These are phyloP conservation scores for Nephrotoma guestfalica DNA, from an alignment of 2,888 invertebrate genomes.

Conservation along the genomic window DNA sequence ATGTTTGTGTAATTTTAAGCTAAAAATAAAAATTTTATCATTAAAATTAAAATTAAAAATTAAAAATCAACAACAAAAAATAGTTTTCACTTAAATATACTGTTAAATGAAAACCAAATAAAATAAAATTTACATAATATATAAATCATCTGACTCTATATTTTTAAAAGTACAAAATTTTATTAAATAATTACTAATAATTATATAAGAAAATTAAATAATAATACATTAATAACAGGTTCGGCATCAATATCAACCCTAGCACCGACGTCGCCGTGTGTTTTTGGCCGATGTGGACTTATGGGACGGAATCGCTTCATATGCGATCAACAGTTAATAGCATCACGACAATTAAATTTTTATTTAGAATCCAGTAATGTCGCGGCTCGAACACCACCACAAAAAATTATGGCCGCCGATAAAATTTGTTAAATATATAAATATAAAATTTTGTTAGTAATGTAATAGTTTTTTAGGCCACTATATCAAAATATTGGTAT, in stretches of 20 bases:
- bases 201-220: constrained; percentile 1
- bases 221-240: neutral
- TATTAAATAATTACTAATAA: neutral
- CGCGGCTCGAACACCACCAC: neutral
- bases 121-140: neutral
- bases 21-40: neutral
- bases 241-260: neutral
- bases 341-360: neutral
- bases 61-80: neutral
- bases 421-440: neutral
- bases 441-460: too few relatives aligned
- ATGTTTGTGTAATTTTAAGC: neutral
- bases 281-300: neutral
- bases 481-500: too few relatives aligned
- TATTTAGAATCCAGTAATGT: neutral
- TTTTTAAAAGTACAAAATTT: neutral
- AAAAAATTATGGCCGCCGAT: neutral
- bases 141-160: constrained; percentile 2
- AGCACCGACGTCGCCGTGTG: neutral
- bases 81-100: neutral
- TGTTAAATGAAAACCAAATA: neutral
- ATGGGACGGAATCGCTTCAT: neutral
- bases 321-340: neutral
- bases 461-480: too few relatives aligned
- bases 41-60: constrained; percentile 1